Base-by-base conservation (phyloP, 37 sponge, comb jelly and placozoan genomes). In the Aplysina aerophoba region DNA sequence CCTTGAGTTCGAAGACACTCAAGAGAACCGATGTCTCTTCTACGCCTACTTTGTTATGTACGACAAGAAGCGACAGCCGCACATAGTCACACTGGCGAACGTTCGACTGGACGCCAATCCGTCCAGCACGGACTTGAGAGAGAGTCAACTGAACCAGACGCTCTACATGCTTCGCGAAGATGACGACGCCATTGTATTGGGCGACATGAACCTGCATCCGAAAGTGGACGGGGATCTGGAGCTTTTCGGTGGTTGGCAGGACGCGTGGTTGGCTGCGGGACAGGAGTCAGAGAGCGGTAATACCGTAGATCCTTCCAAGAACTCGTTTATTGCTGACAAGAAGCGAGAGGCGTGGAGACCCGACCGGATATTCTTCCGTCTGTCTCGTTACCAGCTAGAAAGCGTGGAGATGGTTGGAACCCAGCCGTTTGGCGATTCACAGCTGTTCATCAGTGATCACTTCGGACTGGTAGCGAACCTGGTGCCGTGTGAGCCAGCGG, bases 61-160 rank as follows among this genome's bases (percentile, higher is more conserved):
- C 83, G 91, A 94, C 68, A 94, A 90, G 81, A 80, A 88, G 59
- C 87, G 89, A 41, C 65, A 86, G 13, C 86, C 85, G 21, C 81
- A 86, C 38, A 72, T 85, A 6, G 68, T 94, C 55, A 82, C 84
- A 38, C 40, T 94, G 15, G 63, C 59, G 36, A 88, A 88, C 12
- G 88, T 91, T 16, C 77, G 61, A 4, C 58, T 94, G 55, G 91
- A 90, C 21, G 39, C 27, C 6, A 85, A 87, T 2, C 35, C 56
- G 30, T 72, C 88, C 21, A 34, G 55, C 20, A 75, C 74, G 8
- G 56, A 41, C 0, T 1, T 83, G 1, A 80, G 94, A 67, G 94
- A 94, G 59, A 82, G 72, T 54, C 88, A 94, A 60, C 53, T 94
- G 25, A 90, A 90, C 59, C 84, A 94, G 35, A 83, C 84, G 38